Conservation (phyloP, 2,113 vertebrate genomes). For the Zeus faber region DNA sequence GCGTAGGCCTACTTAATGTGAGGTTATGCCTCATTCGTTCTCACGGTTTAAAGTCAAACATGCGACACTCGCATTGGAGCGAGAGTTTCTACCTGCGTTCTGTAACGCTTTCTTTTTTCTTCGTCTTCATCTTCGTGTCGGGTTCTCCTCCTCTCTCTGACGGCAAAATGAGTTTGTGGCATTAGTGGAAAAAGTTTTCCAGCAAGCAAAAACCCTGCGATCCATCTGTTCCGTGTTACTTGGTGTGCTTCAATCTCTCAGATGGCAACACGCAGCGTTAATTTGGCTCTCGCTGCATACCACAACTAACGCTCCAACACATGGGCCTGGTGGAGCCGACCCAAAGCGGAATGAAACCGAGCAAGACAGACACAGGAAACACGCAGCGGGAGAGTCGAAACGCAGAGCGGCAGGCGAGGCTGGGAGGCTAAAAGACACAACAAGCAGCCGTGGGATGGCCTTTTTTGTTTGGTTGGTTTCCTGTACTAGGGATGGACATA, state of each 20-base stretch:
- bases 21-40: slow-evolving; percentile 1
- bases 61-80: no score
- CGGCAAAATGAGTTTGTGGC: slow-evolving; percentile 44
- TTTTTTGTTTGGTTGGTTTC: no score
- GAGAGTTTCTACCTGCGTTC: not conserved
- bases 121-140: not conserved
- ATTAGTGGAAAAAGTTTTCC: slow-evolving; percentile 69
- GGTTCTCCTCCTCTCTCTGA: slow-evolving; percentile 1
- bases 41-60: not conserved
- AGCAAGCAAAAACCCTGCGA: slow-evolving; percentile 47
- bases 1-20: not conserved
- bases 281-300: slow-evolving; percentile 58
- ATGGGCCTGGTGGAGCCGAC: slow-evolving; percentile 55
- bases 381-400: slow-evolving; percentile 18
- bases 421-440: no score
- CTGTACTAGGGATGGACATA: no score
- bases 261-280: slow-evolving; percentile 65
- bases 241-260: slow-evolving; percentile 48
- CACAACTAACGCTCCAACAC: slow-evolving; percentile 52
- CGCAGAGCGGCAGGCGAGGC: no score
- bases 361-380: slow-evolving; percentile 34
- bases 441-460: no score
- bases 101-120: not conserved
- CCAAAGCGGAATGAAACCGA: slow-evolving; percentile 37
- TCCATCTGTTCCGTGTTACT: slow-evolving; percentile 73